phyloP scores from a whole-genome alignment of 2,888 invertebrate species.

The Nymphalis urticae region DNA sequence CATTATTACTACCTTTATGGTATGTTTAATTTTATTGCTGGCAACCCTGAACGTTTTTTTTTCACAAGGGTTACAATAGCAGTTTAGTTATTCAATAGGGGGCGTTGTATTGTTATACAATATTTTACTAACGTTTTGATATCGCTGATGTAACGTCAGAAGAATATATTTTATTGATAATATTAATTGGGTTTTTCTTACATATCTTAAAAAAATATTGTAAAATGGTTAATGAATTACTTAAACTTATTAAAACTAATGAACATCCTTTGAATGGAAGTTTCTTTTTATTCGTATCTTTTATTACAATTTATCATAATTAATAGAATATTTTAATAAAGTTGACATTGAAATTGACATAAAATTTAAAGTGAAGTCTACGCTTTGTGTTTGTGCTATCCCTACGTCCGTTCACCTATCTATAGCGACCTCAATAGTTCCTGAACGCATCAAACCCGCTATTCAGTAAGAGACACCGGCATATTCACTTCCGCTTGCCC shows the following conservation, averaged over 20 bases:
- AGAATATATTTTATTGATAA: background rate
- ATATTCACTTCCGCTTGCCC: constrained; percentile 74
- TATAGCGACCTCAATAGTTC: constrained; percentile 68
- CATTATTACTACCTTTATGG: constrained; percentile 79
- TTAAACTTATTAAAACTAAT: no score
- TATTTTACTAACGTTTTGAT: constrained; percentile 60
- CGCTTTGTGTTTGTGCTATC: constrained; percentile 34
- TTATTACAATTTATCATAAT: no score
- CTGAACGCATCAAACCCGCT: constrained; percentile 62
- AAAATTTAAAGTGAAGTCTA: background rate
- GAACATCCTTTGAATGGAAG: no score
- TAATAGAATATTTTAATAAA: background rate
- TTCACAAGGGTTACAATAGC: constrained; percentile 58
- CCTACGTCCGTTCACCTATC: constrained; percentile 43
- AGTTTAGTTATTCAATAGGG: constrained; percentile 63
- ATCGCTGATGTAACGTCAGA: constrained; percentile 39
- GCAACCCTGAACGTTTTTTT: constrained; percentile 65
- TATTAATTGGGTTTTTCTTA: background rate
- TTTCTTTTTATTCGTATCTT: no score
- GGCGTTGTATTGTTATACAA: constrained; percentile 79
- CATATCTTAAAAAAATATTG: background rate
- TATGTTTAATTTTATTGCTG: constrained; percentile 75
- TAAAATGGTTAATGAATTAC: no score
- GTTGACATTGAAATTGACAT: background rate
- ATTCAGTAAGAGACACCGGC: constrained; percentile 72